Evolutionary conservation across 2,888 invertebrate species (phyloP).

Genomic region (Ennomos erosarius): DNA sequence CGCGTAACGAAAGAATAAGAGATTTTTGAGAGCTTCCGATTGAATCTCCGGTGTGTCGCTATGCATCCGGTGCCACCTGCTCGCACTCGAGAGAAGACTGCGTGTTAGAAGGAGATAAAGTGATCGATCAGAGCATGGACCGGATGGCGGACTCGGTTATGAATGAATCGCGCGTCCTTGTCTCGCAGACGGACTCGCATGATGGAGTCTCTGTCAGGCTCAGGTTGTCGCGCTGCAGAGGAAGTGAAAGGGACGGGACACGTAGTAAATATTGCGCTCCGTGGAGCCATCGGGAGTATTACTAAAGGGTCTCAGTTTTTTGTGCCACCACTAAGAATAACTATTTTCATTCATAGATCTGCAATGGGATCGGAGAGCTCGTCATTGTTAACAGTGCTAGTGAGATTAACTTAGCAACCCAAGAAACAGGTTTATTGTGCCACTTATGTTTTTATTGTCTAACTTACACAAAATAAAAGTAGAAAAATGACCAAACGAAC

Average conservation of each 20-base stretch:
- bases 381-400: slow-evolving; percentile 22
- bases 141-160: slow-evolving; percentile 84
- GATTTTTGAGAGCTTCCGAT: slow-evolving; percentile 77
- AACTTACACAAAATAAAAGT: slow-evolving; percentile 1
- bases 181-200: slow-evolving; percentile 57
- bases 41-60: slow-evolving; percentile 68
- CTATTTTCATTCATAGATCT: slow-evolving; percentile 73
- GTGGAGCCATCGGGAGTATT: slow-evolving; percentile 71
- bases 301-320: slow-evolving; percentile 73
- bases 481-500: neutral
- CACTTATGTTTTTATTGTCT: slow-evolving; percentile 2
- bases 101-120: slow-evolving; percentile 82
- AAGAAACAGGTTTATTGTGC: slow-evolving; percentile 28
- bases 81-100: slow-evolving; percentile 76
- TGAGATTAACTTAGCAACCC: slow-evolving; percentile 24
- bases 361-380: slow-evolving; percentile 32
- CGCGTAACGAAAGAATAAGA: slow-evolving; percentile 59
- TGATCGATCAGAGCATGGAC: slow-evolving; percentile 79
- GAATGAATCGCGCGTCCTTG: slow-evolving; percentile 81
- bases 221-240: slow-evolving; percentile 82
- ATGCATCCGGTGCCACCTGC: slow-evolving; percentile 82
- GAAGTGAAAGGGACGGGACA: slow-evolving; percentile 84
- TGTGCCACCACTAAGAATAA: slow-evolving; percentile 71
- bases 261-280: slow-evolving; percentile 83
- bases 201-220: slow-evolving; percentile 66